phyloP scores from a whole-genome alignment of 2,888 invertebrate genomes.

The Germaria angustata region DNA sequence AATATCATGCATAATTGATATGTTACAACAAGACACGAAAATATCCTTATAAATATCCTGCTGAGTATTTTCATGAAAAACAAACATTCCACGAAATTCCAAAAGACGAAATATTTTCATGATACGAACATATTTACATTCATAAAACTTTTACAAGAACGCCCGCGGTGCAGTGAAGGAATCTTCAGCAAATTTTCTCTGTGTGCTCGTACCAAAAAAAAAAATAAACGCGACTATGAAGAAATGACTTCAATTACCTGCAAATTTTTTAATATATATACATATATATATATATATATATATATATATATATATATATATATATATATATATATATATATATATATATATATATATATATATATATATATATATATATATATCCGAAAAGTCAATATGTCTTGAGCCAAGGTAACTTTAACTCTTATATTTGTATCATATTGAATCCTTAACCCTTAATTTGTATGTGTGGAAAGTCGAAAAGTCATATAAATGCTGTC shows the following conservation, averaged over 20 bases:
- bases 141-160: background rate
- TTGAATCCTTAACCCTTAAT: background rate
- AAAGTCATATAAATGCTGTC: no score
- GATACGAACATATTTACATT: background rate
- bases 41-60: constrained; percentile 32
- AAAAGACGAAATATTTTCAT: background rate
- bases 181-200: background rate
- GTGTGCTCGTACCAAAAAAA: background rate
- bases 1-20: constrained; percentile 38
- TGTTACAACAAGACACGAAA: constrained; percentile 18
- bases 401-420: constrained; percentile 29
- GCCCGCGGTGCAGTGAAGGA: constrained; percentile 29
- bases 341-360: no score
- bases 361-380: no score
- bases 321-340: no score
- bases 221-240: background rate
- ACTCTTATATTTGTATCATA: background rate
- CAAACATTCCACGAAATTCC: constrained; percentile 27
- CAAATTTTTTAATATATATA: no score
- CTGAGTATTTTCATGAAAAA: constrained; percentile 1
- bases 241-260: background rate
- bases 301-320: no score
- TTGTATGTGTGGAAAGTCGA: constrained; percentile 36
- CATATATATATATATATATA: no score
- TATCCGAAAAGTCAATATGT: constrained; percentile 37